These are phyloP conservation scores for Centrocercus urophasianus DNA, from an alignment of 2,113 vertebrate genomes.

Conservation along the genomic window DNA sequence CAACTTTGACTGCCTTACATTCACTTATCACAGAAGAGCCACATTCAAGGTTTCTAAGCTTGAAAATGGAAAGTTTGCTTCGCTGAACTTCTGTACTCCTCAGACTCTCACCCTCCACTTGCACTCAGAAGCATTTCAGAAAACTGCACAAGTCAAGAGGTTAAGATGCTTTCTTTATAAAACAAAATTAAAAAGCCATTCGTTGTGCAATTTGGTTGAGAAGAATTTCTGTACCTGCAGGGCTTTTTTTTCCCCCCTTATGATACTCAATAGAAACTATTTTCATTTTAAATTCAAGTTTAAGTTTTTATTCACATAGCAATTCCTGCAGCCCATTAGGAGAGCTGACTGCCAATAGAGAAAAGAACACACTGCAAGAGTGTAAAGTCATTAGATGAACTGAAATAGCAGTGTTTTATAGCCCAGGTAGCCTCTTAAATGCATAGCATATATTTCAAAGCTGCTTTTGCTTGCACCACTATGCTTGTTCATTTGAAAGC, in stretches of 20 bases:
- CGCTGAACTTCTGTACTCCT: neutral
- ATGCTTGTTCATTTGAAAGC: conserved; percentile 35
- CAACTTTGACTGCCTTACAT: neutral
- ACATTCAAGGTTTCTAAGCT: neutral
- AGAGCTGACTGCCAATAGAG: conserved; percentile 40
- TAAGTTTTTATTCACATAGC: neutral
- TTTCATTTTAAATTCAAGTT: neutral
- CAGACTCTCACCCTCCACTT: neutral
- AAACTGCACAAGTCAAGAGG: neutral
- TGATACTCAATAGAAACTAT: neutral
- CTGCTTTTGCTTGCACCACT: neutral
- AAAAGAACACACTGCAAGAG: conserved; percentile 19
- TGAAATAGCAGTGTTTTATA: conserved; percentile 42
- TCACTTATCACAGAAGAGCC: neutral
- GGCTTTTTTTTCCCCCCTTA: neutral
- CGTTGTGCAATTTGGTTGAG: neutral
- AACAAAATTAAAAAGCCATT: neutral
- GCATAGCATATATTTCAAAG: conserved; percentile 51
- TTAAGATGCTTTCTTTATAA: neutral
- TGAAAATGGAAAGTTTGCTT: neutral
- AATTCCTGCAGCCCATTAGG: conserved; percentile 51
- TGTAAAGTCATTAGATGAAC: conserved; percentile 30
- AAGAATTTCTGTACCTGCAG: neutral
- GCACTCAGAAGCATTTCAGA: neutral
- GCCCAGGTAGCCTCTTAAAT: conserved; percentile 60